Conservation (phyloP, 2,888 invertebrate genomes). For the Kryphioiulus occultus region DNA sequence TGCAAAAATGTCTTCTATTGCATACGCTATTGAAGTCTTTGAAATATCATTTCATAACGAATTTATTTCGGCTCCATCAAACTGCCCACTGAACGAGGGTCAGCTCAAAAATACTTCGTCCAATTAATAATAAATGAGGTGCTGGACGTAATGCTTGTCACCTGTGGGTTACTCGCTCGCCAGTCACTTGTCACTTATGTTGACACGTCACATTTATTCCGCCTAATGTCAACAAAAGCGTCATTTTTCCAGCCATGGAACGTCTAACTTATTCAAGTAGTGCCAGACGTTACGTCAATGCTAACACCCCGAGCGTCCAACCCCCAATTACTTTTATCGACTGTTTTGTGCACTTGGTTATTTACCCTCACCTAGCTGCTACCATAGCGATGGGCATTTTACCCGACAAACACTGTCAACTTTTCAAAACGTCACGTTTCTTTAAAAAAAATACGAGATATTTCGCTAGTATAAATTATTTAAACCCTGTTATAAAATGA, state of each 20-base stretch:
- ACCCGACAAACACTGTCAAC: background rate
- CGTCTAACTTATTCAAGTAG: background rate
- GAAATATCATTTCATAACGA: too few species aligned
- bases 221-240: background rate
- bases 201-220: slow-evolving; percentile 21
- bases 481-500: too few species aligned
- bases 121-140: background rate
- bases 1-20: too few species aligned
- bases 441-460: background rate
- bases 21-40: too few species aligned
- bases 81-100: too few species aligned
- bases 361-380: background rate
- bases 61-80: too few species aligned
- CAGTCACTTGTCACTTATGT: background rate
- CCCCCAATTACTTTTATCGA: slow-evolving; percentile 4
- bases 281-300: background rate
- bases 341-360: background rate
- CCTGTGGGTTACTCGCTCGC: background rate
- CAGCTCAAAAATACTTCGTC: background rate
- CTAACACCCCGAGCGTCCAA: background rate
- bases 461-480: too few species aligned
- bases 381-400: background rate
- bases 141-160: background rate
- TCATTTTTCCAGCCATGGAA: background rate
- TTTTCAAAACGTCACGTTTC: background rate